Evolutionary conservation across 2,888 invertebrate genomes (phyloP).

Genomic region (Lathronympha strigana): DNA sequence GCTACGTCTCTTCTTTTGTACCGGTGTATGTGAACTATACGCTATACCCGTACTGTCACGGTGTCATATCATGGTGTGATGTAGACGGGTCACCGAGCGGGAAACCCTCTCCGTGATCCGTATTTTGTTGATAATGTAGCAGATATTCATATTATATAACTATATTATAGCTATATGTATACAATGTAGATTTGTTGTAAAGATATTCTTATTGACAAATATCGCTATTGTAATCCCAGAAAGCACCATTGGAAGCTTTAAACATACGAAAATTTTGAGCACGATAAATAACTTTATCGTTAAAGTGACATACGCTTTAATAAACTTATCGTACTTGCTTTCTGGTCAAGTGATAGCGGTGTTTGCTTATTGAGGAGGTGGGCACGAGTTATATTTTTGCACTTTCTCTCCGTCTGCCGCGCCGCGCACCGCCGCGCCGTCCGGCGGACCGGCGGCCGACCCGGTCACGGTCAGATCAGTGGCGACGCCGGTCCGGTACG

Average conservation of each 20-base stretch:
- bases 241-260: background rate
- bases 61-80: conserved; percentile 79
- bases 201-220: conserved; percentile 42
- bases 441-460: conserved; percentile 9
- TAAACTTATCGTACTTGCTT: background rate
- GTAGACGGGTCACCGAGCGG: conserved; percentile 46
- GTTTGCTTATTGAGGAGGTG: conserved; percentile 31
- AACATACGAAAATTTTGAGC: no score
- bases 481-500: background rate
- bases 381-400: conserved; percentile 70
- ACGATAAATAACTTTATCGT: background rate
- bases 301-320: background rate
- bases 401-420: conserved; percentile 49
- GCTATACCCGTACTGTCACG: conserved; percentile 56
- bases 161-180: conserved; percentile 63
- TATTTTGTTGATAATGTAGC: conserved; percentile 65
- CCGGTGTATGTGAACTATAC: conserved; percentile 44
- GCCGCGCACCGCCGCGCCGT: conserved; percentile 27
- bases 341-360: background rate
- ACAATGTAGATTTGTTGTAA: conserved; percentile 58
- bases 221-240: background rate
- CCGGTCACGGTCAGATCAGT: background rate
- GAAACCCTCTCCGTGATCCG: conserved; percentile 43
- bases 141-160: conserved; percentile 54
- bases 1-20: conserved; percentile 43